These are phyloP conservation scores for Scomber japonicus DNA, from an alignment of 2,113 vertebrate genomes.

Conservation along the genomic window DNA sequence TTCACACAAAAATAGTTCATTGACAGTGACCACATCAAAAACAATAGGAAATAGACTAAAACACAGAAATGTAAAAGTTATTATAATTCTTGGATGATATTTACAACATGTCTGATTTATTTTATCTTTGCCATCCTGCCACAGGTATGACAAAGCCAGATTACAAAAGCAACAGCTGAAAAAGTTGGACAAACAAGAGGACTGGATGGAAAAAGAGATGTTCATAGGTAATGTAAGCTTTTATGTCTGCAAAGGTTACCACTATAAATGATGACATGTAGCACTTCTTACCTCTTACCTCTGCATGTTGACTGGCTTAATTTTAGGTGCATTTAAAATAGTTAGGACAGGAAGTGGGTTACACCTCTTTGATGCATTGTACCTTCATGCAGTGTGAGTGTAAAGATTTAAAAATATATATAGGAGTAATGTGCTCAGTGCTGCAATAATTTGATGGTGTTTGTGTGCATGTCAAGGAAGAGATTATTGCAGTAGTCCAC, in stretches of 20 bases:
- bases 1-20: too few species aligned
- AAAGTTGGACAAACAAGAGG: slow-evolving; percentile 82
- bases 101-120: neutral
- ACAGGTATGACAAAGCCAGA: slow-evolving; percentile 86
- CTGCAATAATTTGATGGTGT: too few species aligned
- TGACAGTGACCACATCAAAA: too few species aligned
- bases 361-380: too few species aligned
- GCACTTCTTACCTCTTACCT: neutral
- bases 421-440: too few species aligned
- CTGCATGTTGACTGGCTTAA: neutral
- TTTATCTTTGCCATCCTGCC: neutral
- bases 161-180: slow-evolving; percentile 84
- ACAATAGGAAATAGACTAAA: neutral
- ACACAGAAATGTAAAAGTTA: neutral
- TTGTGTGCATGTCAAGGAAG: too few species aligned
- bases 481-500: too few species aligned
- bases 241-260: neutral
- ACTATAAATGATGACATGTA: neutral
- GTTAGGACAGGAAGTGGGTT: too few species aligned
- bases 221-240: slow-evolving; percentile 84
- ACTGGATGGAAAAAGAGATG: slow-evolving; percentile 86
- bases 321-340: neutral
- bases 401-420: too few species aligned
- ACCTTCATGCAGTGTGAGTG: too few species aligned
- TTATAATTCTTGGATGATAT: neutral